Conservation (phyloP, 2,888 invertebrate species). For the Drosophila aldrichi region DNA sequence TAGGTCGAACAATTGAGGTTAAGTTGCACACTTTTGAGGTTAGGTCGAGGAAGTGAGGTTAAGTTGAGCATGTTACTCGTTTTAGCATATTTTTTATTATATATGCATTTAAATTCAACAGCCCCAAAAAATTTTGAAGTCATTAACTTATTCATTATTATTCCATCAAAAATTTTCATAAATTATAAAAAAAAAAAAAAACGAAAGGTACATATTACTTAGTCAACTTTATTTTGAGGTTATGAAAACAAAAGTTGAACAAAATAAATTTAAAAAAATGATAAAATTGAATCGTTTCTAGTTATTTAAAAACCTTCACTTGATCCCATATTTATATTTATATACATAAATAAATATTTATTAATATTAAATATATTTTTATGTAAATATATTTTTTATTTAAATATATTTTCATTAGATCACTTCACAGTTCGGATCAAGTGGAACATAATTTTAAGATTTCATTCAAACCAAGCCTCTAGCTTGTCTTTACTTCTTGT, state of each 20-base stretch:
- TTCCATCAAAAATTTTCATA: too few species aligned
- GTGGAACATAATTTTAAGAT: background rate
- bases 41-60: too few species aligned
- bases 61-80: background rate
- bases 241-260: background rate
- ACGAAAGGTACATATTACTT: too few species aligned
- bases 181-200: background rate
- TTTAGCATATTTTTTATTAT: background rate
- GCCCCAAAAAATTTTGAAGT: too few species aligned
- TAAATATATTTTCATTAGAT: background rate
- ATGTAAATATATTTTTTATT: too few species aligned
- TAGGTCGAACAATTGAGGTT: too few species aligned
- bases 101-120: background rate
- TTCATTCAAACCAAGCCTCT: background rate
- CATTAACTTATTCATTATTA: too few species aligned
- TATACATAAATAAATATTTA: background rate
- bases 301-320: background rate
- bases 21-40: background rate
- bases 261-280: background rate
- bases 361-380: too few species aligned
- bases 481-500: too few species aligned
- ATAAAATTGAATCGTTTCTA: too few species aligned
- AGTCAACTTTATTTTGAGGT: background rate
- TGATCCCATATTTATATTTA: background rate
- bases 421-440: conserved; percentile 8